Percentiles rank a stretch among this genome's conserved stretches.
Evolutionary conservation across 2,797 vertebrate species (phyloP).

Genomic region (Gymnopithys bicolor): DNA sequence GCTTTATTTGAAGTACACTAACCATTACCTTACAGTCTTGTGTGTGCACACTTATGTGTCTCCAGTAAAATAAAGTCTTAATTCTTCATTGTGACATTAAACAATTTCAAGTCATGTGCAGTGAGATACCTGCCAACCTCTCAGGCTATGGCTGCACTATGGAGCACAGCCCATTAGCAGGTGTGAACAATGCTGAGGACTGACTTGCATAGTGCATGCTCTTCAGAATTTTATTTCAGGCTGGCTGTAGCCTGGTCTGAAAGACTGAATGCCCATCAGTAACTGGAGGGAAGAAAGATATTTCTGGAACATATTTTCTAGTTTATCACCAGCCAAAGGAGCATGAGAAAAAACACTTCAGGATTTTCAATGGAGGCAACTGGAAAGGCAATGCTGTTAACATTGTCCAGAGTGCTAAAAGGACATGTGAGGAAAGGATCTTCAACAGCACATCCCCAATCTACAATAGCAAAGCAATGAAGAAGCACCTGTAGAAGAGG

Average conservation of each 20-base stretch:
- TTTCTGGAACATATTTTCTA: not conserved
- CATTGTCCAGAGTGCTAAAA: not conserved
- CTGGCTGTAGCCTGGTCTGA: not conserved
- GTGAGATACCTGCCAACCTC: not conserved
- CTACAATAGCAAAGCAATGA: not conserved
- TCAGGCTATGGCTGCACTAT: not conserved
- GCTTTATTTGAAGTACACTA: not conserved
- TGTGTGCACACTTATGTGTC: fast-evolving
- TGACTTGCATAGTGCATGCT: fast-evolving
- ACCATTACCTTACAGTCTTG: not conserved
- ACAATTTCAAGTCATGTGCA: not conserved
- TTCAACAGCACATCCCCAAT: not conserved
- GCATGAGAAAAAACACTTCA: not conserved
- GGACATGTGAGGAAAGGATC: not conserved
- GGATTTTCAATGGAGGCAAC: not conserved
- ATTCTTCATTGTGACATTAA: not conserved
- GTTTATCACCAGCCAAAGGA: not conserved
- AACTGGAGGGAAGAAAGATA: not conserved
- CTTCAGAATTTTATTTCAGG: not conserved
- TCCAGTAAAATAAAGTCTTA: not conserved
- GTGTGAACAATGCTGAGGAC: not conserved
- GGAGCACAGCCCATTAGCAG: not conserved
- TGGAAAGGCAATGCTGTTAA: not conserved
- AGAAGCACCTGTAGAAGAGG: not conserved
- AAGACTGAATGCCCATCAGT: not conserved